Conservation (phyloP, 2,797 vertebrate genomes). For the Chrysocyon brachyurus region DNA sequence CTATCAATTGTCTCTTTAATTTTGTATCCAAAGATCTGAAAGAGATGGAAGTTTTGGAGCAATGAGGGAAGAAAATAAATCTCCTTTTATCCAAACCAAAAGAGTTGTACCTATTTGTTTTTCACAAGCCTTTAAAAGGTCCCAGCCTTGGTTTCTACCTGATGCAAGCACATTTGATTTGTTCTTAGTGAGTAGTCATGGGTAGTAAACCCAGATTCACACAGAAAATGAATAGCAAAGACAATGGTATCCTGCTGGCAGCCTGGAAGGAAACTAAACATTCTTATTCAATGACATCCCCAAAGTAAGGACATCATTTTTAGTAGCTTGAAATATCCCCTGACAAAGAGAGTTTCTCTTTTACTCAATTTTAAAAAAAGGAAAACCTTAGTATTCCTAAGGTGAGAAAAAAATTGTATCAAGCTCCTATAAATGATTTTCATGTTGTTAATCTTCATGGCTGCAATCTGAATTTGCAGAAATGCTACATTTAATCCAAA, state of each 20-base stretch:
- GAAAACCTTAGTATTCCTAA: conserved; percentile 20
- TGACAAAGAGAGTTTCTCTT: background rate
- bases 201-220: conserved; percentile 37
- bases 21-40: conserved; percentile 47
- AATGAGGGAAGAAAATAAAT: conserved; percentile 40
- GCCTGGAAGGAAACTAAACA: conserved; percentile 52
- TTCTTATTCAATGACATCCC: conserved; percentile 36
- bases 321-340: background rate
- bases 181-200: conserved; percentile 20
- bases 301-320: conserved; percentile 50
- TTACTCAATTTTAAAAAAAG: conserved; percentile 41
- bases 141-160: conserved; percentile 31
- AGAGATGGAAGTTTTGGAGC: conserved; percentile 7
- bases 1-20: conserved; percentile 7
- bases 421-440: background rate
- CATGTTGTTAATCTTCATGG: background rate
- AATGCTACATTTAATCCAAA: conserved; percentile 54
- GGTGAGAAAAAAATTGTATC: conserved; percentile 36
- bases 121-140: background rate
- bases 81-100: conserved; percentile 28
- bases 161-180: conserved; percentile 1
- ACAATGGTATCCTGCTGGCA: conserved; percentile 21
- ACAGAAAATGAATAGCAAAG: conserved; percentile 53
- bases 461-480: conserved; percentile 6
- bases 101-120: conserved; percentile 39